Conservation (phyloP, 2,797 vertebrate species). For the Kryptopterus vitreolus region DNA sequence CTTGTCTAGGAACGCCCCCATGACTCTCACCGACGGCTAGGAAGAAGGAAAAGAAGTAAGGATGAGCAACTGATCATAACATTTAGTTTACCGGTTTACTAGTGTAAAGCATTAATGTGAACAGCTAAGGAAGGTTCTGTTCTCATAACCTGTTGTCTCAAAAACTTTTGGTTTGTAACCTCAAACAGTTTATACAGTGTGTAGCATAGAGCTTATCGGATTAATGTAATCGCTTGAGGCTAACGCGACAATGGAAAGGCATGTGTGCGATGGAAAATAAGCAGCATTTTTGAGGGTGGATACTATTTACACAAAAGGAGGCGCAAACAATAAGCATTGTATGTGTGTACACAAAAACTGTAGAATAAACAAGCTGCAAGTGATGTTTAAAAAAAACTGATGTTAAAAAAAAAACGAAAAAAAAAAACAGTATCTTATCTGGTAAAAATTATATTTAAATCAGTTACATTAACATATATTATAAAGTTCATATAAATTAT, state of each 20-base stretch:
- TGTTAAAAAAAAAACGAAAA: neutral
- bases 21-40: constrained; percentile 80
- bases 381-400: neutral
- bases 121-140: neutral
- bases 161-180: neutral
- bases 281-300: neutral
- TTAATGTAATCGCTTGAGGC: neutral
- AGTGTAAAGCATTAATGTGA: neutral
- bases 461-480: neutral
- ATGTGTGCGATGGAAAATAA: neutral
- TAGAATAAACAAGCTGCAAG: neutral
- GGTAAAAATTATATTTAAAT: too few relatives aligned
- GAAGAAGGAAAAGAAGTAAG: neutral
- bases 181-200: neutral
- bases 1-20: constrained; percentile 99
- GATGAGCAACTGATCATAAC: neutral
- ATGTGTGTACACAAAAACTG: neutral
- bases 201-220: neutral
- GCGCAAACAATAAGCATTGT: neutral
- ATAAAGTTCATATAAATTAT: neutral
- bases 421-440: neutral
- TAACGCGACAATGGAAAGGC: neutral
- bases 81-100: neutral
- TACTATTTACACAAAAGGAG: neutral
- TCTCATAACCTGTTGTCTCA: neutral